Base-by-base conservation (phyloP, 2,113 vertebrate species). In the Procavia capensis region DNA sequence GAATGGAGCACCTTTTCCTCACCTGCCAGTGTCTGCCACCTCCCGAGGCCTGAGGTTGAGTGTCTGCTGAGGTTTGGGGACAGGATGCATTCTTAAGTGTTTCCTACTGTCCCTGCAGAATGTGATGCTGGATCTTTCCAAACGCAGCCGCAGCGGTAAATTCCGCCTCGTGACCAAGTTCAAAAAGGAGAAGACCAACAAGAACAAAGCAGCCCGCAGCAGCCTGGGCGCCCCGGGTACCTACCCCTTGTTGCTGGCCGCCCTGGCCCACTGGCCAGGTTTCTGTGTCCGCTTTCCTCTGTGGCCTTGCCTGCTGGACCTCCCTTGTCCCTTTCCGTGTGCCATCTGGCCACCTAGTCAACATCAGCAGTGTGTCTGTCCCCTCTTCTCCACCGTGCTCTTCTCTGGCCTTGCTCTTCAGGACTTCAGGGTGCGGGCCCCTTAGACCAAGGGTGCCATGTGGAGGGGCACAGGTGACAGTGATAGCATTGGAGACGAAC, bases 111-210 rank as follows among this genome's bases (percentile, higher is more conserved):
- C 94, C 47, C 70, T 66, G 11, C 98, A 99, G 99, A 99, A 97
- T 27, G 98, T 98, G 74, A 98, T 99, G 93, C 96, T 99, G 57
- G 99, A 99, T 91, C 99, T 99, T 88, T 99, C 99, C 20, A 99
- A 99, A 95, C 98, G 99, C 41, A 98, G 98, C 97, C 99, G 99
- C 59, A 99, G 99, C 3, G 98, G 98, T 9, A 99, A 99, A 93
- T 99, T 99, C 96, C 99, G 99, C n/a, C 99, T 99, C 1, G 99
- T 99, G 97, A 99, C 99, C 59, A 99, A 99, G 93, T 99, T 99
- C 96, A 99, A 99, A 97, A 99, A 99, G 94, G 99, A 99, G 94
- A 99, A 99, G 90, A 99, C 99, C 98, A 99, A 99, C 98, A 99
- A 99, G 98, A 99, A 99, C 98, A 99, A 98, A 93, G 99, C 99